Evolutionary conservation across 2,888 invertebrate species (phyloP).

Genomic region (Temnothorax unifasciatus): DNA sequence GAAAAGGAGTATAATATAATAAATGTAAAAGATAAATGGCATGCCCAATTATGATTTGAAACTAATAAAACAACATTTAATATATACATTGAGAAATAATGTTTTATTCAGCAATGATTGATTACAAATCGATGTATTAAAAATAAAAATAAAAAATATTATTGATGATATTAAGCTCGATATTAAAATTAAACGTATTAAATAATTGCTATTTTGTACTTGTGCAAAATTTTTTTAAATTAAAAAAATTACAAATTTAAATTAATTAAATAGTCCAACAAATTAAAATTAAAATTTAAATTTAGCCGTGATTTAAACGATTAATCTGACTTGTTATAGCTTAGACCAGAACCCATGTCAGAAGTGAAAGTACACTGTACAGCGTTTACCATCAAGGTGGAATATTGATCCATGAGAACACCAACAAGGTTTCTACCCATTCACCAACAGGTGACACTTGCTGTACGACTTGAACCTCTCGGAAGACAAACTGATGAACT

Average conservation of each 20-base stretch:
- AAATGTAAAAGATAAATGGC: background rate
- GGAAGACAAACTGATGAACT: background rate
- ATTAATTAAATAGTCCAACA: slow-evolving; percentile 3
- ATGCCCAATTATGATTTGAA: background rate
- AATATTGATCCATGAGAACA: slow-evolving; percentile 58
- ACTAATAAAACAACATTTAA: background rate
- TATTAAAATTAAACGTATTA: background rate
- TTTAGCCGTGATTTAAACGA: background rate
- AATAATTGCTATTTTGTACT: background rate
- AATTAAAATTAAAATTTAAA: slow-evolving; percentile 11
- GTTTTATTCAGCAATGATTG: background rate
- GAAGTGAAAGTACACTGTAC: slow-evolving; percentile 37
- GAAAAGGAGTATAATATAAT: background rate
- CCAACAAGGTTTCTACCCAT: background rate
- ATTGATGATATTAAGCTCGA: background rate
- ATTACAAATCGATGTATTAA: background rate
- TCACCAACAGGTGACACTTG: slow-evolving; percentile 67
- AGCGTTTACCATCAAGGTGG: slow-evolving; percentile 61
- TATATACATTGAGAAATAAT: background rate
- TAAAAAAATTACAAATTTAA: background rate
- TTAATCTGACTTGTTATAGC: slow-evolving; percentile 21
- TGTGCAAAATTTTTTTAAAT: background rate
- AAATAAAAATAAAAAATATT: background rate
- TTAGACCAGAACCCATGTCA: slow-evolving; percentile 62
- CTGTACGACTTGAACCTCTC: slow-evolving; percentile 8